phyloP scores from a whole-genome alignment of 2,113 vertebrate genomes.

The Uropsilus gracilis region DNA sequence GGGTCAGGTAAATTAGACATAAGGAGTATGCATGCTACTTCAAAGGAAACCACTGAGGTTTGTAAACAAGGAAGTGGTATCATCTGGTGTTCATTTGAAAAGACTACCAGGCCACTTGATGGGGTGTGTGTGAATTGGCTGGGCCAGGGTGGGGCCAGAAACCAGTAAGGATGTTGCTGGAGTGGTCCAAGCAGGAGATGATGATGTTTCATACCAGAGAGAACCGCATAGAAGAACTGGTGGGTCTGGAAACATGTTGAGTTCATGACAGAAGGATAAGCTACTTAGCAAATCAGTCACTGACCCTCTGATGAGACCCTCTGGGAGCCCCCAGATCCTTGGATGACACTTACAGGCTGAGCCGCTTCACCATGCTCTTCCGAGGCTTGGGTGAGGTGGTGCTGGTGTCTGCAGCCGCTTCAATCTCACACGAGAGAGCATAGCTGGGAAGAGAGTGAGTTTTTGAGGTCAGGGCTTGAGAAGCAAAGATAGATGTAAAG shows the following conservation, averaged over 20 bases:
- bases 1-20: background rate
- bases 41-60: background rate
- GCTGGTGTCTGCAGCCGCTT: conserved; percentile 89
- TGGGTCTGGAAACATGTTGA: fast-evolving
- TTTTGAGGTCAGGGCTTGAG: background rate
- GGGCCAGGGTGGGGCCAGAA: background rate
- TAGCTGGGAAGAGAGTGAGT: conserved; percentile 86
- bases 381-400: conserved; percentile 91
- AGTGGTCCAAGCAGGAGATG: background rate
- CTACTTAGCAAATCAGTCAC: background rate
- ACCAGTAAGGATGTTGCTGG: background rate
- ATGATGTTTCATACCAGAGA: background rate
- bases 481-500: background rate
- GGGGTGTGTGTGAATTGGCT: background rate
- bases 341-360: conserved; percentile 92
- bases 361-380: conserved; percentile 97
- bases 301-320: background rate
- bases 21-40: background rate
- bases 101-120: background rate
- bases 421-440: conserved; percentile 91
- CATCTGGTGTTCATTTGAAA: background rate
- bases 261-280: background rate
- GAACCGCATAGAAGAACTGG: background rate
- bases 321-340: background rate
- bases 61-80: background rate